These are phyloP conservation scores for Phylloscopus whistleri DNA, from an alignment of 2,113 vertebrate species.

Conservation along the genomic window DNA sequence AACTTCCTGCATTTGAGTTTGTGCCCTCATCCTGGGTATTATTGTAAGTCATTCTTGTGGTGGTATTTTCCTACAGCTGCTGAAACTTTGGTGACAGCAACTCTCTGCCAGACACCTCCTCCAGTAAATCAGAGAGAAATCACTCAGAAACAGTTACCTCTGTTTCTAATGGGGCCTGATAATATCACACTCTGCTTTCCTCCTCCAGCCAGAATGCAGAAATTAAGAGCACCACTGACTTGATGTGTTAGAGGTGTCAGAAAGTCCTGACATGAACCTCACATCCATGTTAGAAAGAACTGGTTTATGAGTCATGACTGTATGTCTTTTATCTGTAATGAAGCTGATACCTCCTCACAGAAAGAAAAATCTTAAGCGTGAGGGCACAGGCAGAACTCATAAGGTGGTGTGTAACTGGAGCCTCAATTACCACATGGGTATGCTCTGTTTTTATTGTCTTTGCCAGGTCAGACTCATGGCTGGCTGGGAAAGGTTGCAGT, in stretches of 20 bases:
- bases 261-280: rapidly evolving
- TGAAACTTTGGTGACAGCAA: background rate
- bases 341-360: background rate
- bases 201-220: background rate
- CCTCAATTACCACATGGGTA: background rate
- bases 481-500: background rate
- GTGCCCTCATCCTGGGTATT: background rate
- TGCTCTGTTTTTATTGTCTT: background rate
- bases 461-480: background rate
- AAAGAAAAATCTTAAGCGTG: background rate
- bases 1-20: background rate
- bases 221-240: background rate
- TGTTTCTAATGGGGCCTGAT: background rate
- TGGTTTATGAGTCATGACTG: rapidly evolving
- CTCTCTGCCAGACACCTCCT: background rate
- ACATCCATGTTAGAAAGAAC: background rate
- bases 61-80: background rate
- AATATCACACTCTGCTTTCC: background rate
- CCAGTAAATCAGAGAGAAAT: background rate
- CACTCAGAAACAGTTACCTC: background rate
- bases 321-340: background rate
- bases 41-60: background rate
- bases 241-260: background rate
- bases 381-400: background rate
- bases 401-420: background rate